Percentiles rank a stretch among this genome's conserved stretches.
Evolutionary conservation across 2,113 vertebrate genomes (phyloP).

Genomic region (Macaca mulatta): DNA sequence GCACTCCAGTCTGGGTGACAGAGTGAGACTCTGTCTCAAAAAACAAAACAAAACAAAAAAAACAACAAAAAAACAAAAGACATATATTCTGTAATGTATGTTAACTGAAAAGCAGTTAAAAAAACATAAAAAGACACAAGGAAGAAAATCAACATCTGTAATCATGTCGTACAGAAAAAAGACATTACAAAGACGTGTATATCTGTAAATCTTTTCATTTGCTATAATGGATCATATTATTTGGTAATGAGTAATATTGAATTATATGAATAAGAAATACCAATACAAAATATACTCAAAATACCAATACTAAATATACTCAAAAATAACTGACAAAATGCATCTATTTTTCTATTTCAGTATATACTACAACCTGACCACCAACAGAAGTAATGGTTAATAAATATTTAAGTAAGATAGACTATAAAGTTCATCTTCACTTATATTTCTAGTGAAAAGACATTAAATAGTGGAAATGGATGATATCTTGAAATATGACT

Average conservation of each 20-base stretch:
- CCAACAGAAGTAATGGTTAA: background rate
- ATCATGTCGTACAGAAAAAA: constrained; percentile 1
- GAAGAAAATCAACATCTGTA: background rate
- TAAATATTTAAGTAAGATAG: background rate
- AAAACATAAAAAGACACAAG: background rate
- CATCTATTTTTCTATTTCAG: constrained; percentile 1
- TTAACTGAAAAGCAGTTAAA: background rate
- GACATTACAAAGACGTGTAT: background rate
- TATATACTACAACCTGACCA: background rate
- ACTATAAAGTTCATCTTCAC: constrained; percentile 12
- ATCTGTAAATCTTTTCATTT: background rate
- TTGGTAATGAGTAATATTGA: background rate
- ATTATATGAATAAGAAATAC: no score
- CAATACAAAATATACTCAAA: background rate
- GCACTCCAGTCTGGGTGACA: no score
- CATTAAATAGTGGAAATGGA: background rate
- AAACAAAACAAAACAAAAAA: no score
- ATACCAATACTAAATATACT: background rate
- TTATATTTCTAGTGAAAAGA: constrained; percentile 8
- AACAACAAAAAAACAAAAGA: background rate
- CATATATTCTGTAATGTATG: background rate
- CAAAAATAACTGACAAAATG: background rate
- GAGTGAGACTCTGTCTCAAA: no score
- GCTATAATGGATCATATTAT: background rate
- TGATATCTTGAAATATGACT: background rate